Percentiles rank a stretch among this genome's conserved stretches.
phyloP scores from a whole-genome alignment of 2,888 invertebrate genomes.

The Cyclophora albipunctata region DNA sequence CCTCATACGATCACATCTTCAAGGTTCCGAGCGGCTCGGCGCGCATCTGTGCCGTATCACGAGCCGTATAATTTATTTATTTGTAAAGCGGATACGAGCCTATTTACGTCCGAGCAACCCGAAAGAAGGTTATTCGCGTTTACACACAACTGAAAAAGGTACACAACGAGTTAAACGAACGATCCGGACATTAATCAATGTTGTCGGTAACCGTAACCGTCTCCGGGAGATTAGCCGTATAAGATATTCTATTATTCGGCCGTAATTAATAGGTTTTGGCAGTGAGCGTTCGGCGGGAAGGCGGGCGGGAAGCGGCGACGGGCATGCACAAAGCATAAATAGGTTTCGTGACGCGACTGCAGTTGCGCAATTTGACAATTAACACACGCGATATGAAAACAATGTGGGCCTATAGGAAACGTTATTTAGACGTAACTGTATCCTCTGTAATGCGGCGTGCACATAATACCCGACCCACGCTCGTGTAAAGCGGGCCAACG shows the following conservation, averaged over 20 bases:
- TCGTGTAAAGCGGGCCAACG: conserved; percentile 54
- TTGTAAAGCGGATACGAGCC: conserved; percentile 50
- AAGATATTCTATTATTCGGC: conserved; percentile 68
- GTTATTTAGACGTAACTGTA: conserved; percentile 47
- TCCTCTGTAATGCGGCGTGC: conserved; percentile 40
- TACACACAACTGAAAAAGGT: conserved; percentile 52
- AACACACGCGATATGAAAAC: conserved; percentile 50
- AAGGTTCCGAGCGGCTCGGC: conserved; percentile 39
- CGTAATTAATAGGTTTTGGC: conserved; percentile 74
- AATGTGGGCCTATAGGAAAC: conserved; percentile 49
- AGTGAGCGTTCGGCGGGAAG: conserved; percentile 48
- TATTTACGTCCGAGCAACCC: conserved; percentile 55
- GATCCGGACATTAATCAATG: conserved; percentile 68
- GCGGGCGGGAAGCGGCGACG: conserved; percentile 21
- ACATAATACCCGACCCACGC: conserved; percentile 56
- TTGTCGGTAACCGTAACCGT: conserved; percentile 68
- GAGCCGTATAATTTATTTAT: conserved; percentile 51
- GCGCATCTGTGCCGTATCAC: conserved; percentile 49
- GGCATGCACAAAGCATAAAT: conserved; percentile 33
- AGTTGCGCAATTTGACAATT: conserved; percentile 62
- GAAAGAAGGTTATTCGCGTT: conserved; percentile 64
- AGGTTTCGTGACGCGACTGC: conserved; percentile 54
- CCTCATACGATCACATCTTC: conserved; percentile 31
- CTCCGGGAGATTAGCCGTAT: conserved; percentile 67
- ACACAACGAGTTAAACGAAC: conserved; percentile 64